Conservation (phyloP, 2,888 invertebrate species). For the Spicauda simplicius region DNA sequence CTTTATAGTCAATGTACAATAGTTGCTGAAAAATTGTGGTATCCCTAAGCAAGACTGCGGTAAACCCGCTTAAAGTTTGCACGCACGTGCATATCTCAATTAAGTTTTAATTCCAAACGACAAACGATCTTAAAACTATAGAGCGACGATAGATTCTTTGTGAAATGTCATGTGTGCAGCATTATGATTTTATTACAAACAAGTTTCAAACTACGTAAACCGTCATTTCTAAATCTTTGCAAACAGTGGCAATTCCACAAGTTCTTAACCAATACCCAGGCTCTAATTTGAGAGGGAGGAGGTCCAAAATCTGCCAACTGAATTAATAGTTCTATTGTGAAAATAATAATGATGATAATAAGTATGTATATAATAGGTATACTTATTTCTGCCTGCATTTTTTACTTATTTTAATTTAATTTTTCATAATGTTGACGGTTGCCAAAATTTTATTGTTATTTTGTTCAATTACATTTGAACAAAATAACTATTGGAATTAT, state of each 20-base stretch:
- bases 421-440: no score
- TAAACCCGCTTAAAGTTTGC: conserved; percentile 49
- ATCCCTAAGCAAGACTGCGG: no score
- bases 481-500: no score
- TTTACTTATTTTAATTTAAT: no score
- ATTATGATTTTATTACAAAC: not conserved
- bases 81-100: conserved; percentile 24
- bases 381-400: no score
- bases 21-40: no score
- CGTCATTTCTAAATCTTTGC: not conserved
- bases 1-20: no score
- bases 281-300: not conserved
- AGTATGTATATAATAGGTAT: no score
- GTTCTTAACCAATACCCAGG: not conserved
- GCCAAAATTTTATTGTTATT: no score
- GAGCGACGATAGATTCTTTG: not conserved
- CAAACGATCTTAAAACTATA: not conserved
- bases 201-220: not conserved
- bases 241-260: not conserved
- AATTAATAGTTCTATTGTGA: no score
- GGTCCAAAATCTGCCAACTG: not conserved
- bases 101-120: not conserved
- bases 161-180: not conserved
- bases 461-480: no score
- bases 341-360: no score